These are phyloP conservation scores for Pentalonia nigronervosa DNA, from an alignment of 1,140 invertebrate species.

Conservation along the genomic window DNA sequence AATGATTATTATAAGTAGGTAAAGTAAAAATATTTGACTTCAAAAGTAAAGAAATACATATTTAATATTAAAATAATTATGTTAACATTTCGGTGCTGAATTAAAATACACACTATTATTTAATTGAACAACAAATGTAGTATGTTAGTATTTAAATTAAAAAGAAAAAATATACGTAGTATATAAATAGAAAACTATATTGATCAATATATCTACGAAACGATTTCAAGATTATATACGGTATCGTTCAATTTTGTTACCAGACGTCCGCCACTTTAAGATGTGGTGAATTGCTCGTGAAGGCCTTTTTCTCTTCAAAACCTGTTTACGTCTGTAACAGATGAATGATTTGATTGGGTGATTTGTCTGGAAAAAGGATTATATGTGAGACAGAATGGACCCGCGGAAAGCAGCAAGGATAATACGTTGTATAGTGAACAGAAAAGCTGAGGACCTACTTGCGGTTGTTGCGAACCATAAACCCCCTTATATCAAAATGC, in stretches of 20 bases:
- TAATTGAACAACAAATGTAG: background rate
- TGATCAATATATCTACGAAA: background rate
- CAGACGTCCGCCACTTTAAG: background rate
- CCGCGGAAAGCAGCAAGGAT: background rate
- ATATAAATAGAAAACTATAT: background rate
- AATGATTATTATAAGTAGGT: background rate
- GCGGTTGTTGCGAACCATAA: conserved; percentile 20
- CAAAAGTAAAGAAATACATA: background rate
- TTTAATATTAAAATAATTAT: background rate
- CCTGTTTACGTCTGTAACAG: background rate
- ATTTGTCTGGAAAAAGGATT: conserved; percentile 32
- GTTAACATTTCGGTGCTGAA: background rate
- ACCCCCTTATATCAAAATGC: conserved; percentile 31
- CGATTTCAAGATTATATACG: background rate
- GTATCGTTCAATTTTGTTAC: background rate
- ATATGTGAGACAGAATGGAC: background rate
- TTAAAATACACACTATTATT: background rate
- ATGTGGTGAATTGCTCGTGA: background rate
- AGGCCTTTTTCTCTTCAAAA: background rate
- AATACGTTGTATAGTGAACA: background rate
- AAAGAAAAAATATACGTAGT: too few species aligned
- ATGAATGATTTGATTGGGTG: conserved; percentile 41
- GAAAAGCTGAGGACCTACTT: background rate
- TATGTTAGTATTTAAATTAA: too few species aligned
- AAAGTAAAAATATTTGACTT: background rate